Base-by-base conservation (phyloP, 2,797 vertebrate genomes). In the Catamblyrhynchus diadema region DNA sequence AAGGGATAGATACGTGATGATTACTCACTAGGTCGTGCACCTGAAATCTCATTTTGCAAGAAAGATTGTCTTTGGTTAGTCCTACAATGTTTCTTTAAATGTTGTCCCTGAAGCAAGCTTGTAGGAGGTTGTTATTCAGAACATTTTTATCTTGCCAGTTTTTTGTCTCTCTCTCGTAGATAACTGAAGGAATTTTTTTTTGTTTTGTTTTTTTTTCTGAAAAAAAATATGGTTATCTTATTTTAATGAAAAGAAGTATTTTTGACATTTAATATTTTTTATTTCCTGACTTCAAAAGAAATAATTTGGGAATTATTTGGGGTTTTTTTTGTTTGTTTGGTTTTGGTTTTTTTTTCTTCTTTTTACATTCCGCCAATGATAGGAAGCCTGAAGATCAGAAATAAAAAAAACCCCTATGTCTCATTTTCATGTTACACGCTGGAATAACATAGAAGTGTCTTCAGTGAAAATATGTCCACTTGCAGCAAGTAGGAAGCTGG, bases 251-350 rank as follows among this genome's bases (percentile, higher is more conserved):
- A 61, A 61, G 0, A 70, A 44, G 2, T 14, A 8, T 15, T 85
- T 73, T 44, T 62, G 8, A 45, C n/a, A 20, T 42, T 11, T 44
- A n/a, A 0, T 60, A 2, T 15, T 42, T 57, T 45, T 45, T 33
- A 21, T 66, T 66, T 54, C 14, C 23, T 91, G 5, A 48, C 4
- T 50, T 18, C 21, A 18, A 86, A 79, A 50, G 2, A 32, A 42
- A 19, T 62, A 0, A 6, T 37, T 37, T 32, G 14, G n/a, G 3
- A 2, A 6, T 33, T n/a, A 3, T 47, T 39, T 39, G 7, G 37
- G 37, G 35, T 5, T 20, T 2, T 37, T 9, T 28, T 48, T 28
- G 6, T 51, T 51, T 18, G 12, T 32, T 53, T 32, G 19, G 5
- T 32, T 5, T 22, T 12, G 12, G 10, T 15, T 2, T n/a, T 13